Conservation (phyloP, 2,113 vertebrate genomes). For the Anas platyrhynchos region DNA sequence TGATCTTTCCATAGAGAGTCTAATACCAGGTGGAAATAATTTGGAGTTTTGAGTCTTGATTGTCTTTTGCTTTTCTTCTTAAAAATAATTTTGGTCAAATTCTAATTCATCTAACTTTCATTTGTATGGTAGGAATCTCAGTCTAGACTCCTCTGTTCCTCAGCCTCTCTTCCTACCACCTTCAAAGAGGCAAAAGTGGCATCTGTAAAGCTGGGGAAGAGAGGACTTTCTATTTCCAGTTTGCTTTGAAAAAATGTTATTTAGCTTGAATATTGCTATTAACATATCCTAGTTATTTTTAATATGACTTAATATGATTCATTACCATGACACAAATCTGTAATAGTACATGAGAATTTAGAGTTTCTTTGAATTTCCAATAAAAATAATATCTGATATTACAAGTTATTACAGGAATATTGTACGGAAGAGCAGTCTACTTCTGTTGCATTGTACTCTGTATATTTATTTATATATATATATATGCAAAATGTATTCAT, state of each 20-base stretch:
- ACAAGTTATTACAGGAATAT: neutral
- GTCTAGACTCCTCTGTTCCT: neutral
- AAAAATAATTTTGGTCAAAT: neutral
- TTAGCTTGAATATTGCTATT: constrained; percentile 1
- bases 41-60: neutral
- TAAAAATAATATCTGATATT: neutral
- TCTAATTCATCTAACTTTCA: neutral
- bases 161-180: neutral
- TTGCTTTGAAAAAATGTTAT: neutral
- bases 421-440: neutral
- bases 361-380: neutral
- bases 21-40: neutral
- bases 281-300: neutral
- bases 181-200: neutral
- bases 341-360: neutral
- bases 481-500: neutral
- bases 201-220: neutral
- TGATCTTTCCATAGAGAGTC: neutral
- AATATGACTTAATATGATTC: neutral
- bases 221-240: neutral
- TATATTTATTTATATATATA: neutral
- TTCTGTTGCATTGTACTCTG: neutral
- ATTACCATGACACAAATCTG: neutral
- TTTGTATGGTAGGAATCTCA: neutral
- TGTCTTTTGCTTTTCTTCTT: neutral